A percentile compares a stretch with the other conserved stretches of the same genome.
These are phyloP conservation scores for Sericinus montela DNA, from an alignment of 2,888 invertebrate species.

Conservation along the genomic window DNA sequence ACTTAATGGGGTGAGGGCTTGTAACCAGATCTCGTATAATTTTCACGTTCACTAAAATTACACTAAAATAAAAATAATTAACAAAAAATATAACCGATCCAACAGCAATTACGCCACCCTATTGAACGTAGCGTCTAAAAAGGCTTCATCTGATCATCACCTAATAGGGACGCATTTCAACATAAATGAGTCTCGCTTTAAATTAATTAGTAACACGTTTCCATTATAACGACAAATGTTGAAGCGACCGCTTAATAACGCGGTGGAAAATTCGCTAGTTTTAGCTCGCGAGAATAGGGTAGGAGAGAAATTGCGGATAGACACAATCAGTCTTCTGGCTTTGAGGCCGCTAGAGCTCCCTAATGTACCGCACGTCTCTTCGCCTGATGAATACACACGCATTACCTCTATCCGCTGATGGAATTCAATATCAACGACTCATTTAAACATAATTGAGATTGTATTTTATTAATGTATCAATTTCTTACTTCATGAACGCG, in stretches of 20 bases:
- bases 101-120: conserved; percentile 47
- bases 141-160: conserved; percentile 69
- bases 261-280: conserved; percentile 79
- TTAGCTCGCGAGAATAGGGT: conserved; percentile 77
- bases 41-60: conserved; percentile 47
- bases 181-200: conserved; percentile 78
- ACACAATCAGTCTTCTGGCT: conserved; percentile 80
- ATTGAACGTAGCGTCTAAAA: conserved; percentile 48
- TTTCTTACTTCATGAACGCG: conserved; percentile 1
- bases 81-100: conserved; percentile 44
- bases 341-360: conserved; percentile 72
- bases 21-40: conserved; percentile 75
- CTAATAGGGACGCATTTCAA: conserved; percentile 77
- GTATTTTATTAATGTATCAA: conserved; percentile 12
- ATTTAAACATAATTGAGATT: conserved; percentile 39
- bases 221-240: conserved; percentile 80
- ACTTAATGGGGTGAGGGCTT: conserved; percentile 77
- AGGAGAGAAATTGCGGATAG: conserved; percentile 78
- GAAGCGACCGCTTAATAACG: conserved; percentile 78
- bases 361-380: conserved; percentile 70
- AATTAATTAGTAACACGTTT: conserved; percentile 80
- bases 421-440: conserved; percentile 45
- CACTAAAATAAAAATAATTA: conserved; percentile 12
- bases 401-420: conserved; percentile 40
- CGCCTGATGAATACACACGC: conserved; percentile 70